Evolutionary conservation across 2,888 invertebrate genomes (phyloP).

Genomic region (Hetaerina titia): DNA sequence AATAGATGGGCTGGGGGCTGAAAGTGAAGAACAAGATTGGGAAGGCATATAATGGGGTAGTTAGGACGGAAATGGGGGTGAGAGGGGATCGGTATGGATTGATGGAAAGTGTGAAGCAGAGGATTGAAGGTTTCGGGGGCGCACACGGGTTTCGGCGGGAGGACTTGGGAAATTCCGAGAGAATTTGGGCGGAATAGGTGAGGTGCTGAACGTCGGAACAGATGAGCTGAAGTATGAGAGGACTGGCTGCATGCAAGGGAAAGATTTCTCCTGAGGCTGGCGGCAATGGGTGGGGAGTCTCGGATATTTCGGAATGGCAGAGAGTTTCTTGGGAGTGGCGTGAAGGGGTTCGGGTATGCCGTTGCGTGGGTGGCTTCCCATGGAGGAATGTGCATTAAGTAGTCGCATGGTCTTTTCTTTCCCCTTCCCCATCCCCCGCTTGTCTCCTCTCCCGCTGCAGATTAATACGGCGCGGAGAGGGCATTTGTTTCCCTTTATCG

Average conservation of each 20-base stretch:
- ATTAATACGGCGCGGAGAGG: slow-evolving; percentile 58
- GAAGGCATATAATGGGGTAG: slow-evolving; percentile 19
- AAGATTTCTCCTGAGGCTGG: not conserved
- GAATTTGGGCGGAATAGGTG: not conserved
- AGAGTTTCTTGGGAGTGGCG: not conserved
- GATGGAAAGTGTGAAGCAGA: not conserved
- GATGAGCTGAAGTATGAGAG: not conserved
- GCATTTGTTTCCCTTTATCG: slow-evolving; percentile 67
- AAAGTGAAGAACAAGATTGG: not conserved
- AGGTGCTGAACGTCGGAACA: not conserved
- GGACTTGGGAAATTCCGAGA: not conserved
- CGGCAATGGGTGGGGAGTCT: not conserved
- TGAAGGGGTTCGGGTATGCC: not conserved
- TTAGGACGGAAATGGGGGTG: not conserved
- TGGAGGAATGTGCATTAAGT: slow-evolving; percentile 65
- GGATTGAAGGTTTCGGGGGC: not conserved
- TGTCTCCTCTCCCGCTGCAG: slow-evolving; percentile 20
- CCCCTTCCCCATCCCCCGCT: not conserved
- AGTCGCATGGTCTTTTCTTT: slow-evolving; percentile 44
- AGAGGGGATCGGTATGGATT: not conserved
- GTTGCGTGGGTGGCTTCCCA: slow-evolving; percentile 1
- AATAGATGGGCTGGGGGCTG: not conserved
- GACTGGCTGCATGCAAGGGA: not conserved
- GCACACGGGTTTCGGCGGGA: not conserved
- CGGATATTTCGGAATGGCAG: not conserved